Percentiles rank a stretch among this genome's conserved stretches.
Evolutionary conservation across 2,888 invertebrate genomes (phyloP).

Genomic region (Automeris io): DNA sequence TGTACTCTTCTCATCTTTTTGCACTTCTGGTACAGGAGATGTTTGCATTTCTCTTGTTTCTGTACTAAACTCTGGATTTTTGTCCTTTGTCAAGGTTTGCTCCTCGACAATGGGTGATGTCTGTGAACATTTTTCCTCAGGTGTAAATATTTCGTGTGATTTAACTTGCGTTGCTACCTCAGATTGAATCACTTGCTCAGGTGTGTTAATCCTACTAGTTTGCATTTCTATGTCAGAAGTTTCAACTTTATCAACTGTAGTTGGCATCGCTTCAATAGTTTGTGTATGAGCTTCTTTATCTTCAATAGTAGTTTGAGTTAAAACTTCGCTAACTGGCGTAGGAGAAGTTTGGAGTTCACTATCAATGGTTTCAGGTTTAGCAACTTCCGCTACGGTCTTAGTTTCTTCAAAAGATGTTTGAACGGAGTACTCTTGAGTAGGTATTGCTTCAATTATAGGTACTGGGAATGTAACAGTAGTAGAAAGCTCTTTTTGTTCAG

Average conservation of each 20-base stretch:
- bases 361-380: constrained; percentile 47
- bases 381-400: constrained; percentile 40
- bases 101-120: constrained; percentile 52
- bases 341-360: constrained; percentile 75
- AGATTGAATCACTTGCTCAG: constrained; percentile 46
- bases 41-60: constrained; percentile 74
- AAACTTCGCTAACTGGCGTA: constrained; percentile 60
- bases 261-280: constrained; percentile 46
- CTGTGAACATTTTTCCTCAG: constrained; percentile 70
- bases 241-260: constrained; percentile 54
- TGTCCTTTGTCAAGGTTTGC: constrained; percentile 29
- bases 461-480: constrained; percentile 76
- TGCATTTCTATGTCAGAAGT: constrained; percentile 58
- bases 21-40: constrained; percentile 55
- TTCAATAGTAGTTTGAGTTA: constrained; percentile 79
- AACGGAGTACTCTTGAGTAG: constrained; percentile 73
- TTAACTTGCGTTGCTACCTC: constrained; percentile 78
- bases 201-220: constrained; percentile 56
- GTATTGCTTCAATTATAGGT: constrained; percentile 76
- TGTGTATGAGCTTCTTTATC: constrained; percentile 59
- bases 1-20: constrained; percentile 55
- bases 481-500: constrained; percentile 59
- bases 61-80: constrained; percentile 55
- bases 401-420: constrained; percentile 79
- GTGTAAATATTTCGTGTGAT: constrained; percentile 46